Conservation (phyloP, 2,888 invertebrate species). For the Xiphydria camelus region DNA sequence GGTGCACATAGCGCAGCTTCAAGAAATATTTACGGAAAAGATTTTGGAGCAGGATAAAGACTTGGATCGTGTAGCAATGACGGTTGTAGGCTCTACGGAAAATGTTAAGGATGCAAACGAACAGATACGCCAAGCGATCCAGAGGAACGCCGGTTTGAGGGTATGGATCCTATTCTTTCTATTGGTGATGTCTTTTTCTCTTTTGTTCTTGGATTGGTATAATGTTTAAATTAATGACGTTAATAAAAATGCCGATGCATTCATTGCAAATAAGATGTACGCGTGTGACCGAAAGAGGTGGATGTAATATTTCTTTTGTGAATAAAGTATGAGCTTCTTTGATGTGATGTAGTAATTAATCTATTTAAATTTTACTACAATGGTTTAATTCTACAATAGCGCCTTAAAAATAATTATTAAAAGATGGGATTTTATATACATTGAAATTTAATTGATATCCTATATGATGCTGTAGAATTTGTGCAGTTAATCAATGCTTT, state of each 20-base stretch:
- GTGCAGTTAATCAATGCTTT: no score
- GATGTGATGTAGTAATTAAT: no score
- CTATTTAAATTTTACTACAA: no score
- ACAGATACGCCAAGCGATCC: conserved; percentile 95
- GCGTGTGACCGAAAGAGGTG: no score
- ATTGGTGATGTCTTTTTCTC: conserved; percentile 91
- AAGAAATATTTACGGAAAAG: conserved; percentile 96
- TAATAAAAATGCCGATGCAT: conserved; percentile 5
- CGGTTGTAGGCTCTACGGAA: conserved; percentile 90
- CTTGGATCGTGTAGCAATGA: conserved; percentile 86
- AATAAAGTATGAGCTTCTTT: no score
- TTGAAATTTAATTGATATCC: no score
- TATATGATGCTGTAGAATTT: no score
- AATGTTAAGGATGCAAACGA: conserved; percentile 97
- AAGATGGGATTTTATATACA: no score
- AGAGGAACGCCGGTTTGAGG: conserved; percentile 92
- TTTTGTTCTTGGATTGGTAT: conserved; percentile 98
- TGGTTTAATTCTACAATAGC: no score
- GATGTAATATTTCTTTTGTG: no score
- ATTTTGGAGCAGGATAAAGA: conserved; percentile 92
- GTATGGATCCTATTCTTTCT: conserved; percentile 95
- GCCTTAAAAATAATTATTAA: no score
- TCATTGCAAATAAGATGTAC: no score
- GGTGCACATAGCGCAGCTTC: conserved; percentile 91
- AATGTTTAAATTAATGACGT: conserved; percentile 69